A percentile compares a stretch with the other conserved stretches of the same genome.
Conservation (phyloP, 2,888 invertebrate genomes). For the Erebia aethiops region DNA sequence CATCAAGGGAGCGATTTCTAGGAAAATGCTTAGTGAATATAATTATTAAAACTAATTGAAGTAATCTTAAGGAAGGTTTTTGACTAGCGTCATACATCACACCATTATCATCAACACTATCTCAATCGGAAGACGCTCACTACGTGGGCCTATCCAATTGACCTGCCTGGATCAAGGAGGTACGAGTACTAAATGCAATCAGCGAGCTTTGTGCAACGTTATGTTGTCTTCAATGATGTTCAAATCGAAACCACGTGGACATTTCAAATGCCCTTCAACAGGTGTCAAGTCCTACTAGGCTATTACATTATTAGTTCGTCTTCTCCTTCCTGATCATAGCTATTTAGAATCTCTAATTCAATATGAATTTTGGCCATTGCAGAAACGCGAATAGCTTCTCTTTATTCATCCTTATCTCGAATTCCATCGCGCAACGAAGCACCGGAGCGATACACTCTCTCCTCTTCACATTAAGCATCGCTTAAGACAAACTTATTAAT, state of each 20-base stretch:
- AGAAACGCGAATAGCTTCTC: not conserved
- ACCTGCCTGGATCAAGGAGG: too few relatives aligned
- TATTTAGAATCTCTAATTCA: not conserved
- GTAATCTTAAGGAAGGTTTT: conserved; percentile 41
- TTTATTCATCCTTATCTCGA: not conserved
- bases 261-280: too few relatives aligned
- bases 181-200: not conserved
- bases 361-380: not conserved
- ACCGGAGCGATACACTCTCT: too few relatives aligned
- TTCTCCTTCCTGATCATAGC: not conserved
- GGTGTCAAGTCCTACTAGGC: too few relatives aligned
- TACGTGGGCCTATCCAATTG: not conserved
- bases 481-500: conserved; percentile 49
- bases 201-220: not conserved
- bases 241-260: too few relatives aligned
- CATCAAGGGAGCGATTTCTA: conserved; percentile 22
- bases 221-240: not conserved
- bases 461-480: conserved; percentile 27
- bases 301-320: not conserved
- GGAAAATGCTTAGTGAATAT: conserved; percentile 24
- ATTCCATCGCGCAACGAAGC: not conserved
- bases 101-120: not conserved
- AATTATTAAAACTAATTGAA: conserved; percentile 22
- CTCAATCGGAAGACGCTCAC: conserved; percentile 5
- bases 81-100: conserved; percentile 2